These are phyloP conservation scores for Ceratothoa steindachneri DNA, from an alignment of 2,888 invertebrate genomes.

Conservation along the genomic window DNA sequence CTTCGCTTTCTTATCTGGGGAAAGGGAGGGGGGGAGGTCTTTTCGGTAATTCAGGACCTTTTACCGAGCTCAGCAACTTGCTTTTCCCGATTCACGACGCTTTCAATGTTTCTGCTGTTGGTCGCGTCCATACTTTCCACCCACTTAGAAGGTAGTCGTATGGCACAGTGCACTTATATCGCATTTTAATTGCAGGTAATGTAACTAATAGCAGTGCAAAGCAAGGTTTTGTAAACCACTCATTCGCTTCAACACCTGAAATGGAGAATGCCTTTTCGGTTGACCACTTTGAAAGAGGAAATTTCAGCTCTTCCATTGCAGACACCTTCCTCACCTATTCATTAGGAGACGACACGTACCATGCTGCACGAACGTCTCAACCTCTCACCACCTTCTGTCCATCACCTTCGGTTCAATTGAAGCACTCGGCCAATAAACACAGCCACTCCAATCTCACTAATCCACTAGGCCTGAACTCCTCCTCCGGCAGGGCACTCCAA, in stretches of 20 bases:
- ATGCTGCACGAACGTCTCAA: background rate
- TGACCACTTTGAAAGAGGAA: background rate
- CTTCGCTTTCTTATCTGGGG: too few species aligned
- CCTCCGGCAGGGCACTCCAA: background rate
- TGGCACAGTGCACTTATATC: constrained; percentile 1
- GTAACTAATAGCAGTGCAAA: background rate
- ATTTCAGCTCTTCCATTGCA: background rate
- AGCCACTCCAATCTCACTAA: background rate
- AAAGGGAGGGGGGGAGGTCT: too few species aligned
- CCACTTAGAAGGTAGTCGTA: too few species aligned
- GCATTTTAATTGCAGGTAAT: constrained; percentile 3
- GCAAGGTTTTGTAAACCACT: constrained; percentile 3
- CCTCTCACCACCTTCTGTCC: background rate
- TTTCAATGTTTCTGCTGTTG: too few species aligned
- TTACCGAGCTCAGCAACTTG: too few species aligned
- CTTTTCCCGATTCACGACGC: too few species aligned
- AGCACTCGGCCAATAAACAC: background rate
- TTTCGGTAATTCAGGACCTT: too few species aligned
- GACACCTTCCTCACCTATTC: background rate
- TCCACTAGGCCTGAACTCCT: background rate
- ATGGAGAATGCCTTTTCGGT: background rate
- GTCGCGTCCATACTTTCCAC: too few species aligned
- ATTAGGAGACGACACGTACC: background rate
- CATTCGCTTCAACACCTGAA: constrained; percentile 4
- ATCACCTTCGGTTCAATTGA: background rate